phyloP scores from a whole-genome alignment of 2,888 invertebrate species.

The Branchipolynoe longqiensis region DNA sequence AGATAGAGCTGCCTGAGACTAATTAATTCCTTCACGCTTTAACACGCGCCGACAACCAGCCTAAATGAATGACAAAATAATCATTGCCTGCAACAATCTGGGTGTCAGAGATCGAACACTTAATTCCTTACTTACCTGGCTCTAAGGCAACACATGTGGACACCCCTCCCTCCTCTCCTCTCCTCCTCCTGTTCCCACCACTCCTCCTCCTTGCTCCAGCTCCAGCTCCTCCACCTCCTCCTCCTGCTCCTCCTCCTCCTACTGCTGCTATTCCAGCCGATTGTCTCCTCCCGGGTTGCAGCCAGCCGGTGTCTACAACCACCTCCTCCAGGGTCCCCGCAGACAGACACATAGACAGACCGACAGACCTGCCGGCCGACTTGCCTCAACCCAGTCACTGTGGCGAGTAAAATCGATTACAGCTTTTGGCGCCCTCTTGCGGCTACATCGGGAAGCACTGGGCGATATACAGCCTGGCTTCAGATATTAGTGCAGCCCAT shows the following conservation, averaged over 20 bases:
- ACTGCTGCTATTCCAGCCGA: too few relatives aligned
- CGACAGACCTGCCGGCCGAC: background rate
- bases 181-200: too few relatives aligned
- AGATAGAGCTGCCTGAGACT: background rate
- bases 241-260: too few relatives aligned
- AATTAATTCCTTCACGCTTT: background rate
- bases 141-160: constrained; percentile 27
- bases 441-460: background rate
- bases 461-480: background rate
- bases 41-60: background rate
- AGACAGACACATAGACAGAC: background rate
- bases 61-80: background rate
- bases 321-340: background rate
- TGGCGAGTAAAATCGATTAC: constrained; percentile 3
- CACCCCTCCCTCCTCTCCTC: too few relatives aligned
- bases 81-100: background rate
- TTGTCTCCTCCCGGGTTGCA: background rate
- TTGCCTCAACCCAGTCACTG: background rate
- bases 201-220: too few relatives aligned
- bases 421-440: background rate
- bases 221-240: too few relatives aligned
- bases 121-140: constrained; percentile 7
- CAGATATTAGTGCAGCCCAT: background rate
- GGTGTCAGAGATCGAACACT: background rate
- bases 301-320: constrained; percentile 16